Conservation (phyloP, 1,140 invertebrate species). For the Trinorchestia longiramus region DNA sequence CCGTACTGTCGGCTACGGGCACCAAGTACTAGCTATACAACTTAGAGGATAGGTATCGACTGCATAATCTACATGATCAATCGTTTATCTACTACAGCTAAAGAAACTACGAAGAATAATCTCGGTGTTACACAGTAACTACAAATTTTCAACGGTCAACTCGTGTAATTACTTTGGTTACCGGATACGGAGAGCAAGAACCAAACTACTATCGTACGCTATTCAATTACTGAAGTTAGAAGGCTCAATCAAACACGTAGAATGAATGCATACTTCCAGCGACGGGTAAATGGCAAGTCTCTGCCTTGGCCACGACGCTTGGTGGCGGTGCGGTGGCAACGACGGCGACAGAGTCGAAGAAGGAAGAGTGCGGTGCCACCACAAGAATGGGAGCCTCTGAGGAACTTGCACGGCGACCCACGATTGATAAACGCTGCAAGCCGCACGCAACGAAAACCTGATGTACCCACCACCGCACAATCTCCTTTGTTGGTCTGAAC, state of each 20-base stretch:
- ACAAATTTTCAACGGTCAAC: background rate
- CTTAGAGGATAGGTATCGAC: no score
- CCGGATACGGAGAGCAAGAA: background rate
- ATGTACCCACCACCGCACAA: slow-evolving; percentile 75
- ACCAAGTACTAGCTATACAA: no score
- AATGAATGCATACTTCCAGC: slow-evolving; percentile 49
- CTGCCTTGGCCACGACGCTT: slow-evolving; percentile 88
- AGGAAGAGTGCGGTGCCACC: slow-evolving; percentile 92
- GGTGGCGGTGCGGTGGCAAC: slow-evolving; percentile 80
- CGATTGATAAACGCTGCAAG: slow-evolving; percentile 81
- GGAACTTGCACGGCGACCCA: slow-evolving; percentile 76
- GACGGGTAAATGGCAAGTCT: slow-evolving; percentile 81
- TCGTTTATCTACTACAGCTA: background rate
- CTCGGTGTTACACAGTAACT: background rate
- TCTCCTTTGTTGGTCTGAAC: slow-evolving; percentile 2
- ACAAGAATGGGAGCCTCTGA: slow-evolving; percentile 86
- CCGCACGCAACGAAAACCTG: slow-evolving; percentile 82
- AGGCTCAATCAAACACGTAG: background rate
- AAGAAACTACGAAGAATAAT: background rate
- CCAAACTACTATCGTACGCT: background rate
- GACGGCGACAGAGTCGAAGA: slow-evolving; percentile 87
- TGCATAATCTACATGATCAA: no score
- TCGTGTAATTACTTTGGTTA: background rate
- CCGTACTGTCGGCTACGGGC: no score
- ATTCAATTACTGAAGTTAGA: background rate